phyloP scores from a whole-genome alignment of 1,140 invertebrate species.

The Hesperophylax magnus region DNA sequence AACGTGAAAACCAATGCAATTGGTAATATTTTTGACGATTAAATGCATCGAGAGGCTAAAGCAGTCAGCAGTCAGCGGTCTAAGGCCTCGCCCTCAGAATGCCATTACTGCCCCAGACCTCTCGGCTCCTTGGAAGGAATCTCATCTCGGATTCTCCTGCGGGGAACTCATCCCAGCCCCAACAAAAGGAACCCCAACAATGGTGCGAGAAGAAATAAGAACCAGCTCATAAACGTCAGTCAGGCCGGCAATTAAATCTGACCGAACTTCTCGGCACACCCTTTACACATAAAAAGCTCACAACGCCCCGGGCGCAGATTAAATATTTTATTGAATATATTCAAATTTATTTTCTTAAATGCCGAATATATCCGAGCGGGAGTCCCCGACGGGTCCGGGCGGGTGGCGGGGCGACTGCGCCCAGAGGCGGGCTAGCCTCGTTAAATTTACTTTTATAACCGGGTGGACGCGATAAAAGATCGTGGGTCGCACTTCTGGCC shows the following conservation, averaged over 20 bases:
- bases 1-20: too few relatives aligned
- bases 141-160: conserved; percentile 6
- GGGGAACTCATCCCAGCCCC: conserved; percentile 20
- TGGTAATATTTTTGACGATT: too few relatives aligned
- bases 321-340: conserved; percentile 59
- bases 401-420: conserved; percentile 8
- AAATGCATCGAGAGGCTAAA: too few relatives aligned
- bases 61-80: background rate
- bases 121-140: background rate
- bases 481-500: conserved; percentile 30
- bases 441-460: conserved; percentile 48
- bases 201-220: conserved; percentile 42
- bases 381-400: background rate
- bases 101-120: background rate
- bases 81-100: background rate
- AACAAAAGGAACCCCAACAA: conserved; percentile 30
- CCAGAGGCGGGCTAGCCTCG: conserved; percentile 39
- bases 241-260: conserved; percentile 56
- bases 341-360: conserved; percentile 54
- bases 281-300: conserved; percentile 54
- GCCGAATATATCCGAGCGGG: conserved; percentile 40
- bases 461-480: conserved; percentile 45
- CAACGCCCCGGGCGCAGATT: conserved; percentile 55
- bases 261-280: conserved; percentile 50
- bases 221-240: conserved; percentile 55